Evolutionary conservation across 2,113 vertebrate genomes (phyloP), one percentile per base, ranked within the genome.

Genomic region (Hyla sarda): DNA sequence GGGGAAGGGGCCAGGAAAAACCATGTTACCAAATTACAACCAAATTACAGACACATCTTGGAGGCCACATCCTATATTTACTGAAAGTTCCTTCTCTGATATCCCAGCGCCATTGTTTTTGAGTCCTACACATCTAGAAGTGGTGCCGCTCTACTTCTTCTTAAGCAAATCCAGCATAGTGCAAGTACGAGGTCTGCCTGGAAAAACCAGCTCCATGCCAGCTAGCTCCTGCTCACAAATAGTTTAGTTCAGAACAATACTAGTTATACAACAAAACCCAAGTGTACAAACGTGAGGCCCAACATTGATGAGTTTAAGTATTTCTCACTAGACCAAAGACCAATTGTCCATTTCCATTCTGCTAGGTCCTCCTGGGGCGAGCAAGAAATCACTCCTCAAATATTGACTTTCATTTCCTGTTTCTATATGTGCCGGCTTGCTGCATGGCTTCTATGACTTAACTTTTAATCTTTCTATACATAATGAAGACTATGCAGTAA

Each of bases 381-480:
- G 45, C 37, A 41, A 34, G 19, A 45, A 45, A 45, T 73, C 23
- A n/a, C 37, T 45, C 10, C 45, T 73, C 28, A 41, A 41, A 72
- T 37, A 45, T 73, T 73, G 34, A 45, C 72, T 74, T 25, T 28
- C 1, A n/a, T 48, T 47, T 16, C 41, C 45, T 19, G 19, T 25
- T n/a, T 19, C 71, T 75, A 75, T 75, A 48, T 75, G 72, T 48
- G 5, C 8, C 19, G 54, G 7, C 52, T 56, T 25, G 19, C 7
- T 58, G 50, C 13, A 14, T 60, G 41, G 23, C 56, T 60, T 80
- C 75, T 34, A 19, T 54, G 28, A 32, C 47, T 76, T 76, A 76
- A 77, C 48, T 77, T 77, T 54, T 45, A 41, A 60, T 60, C 77
- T 41, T 80, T 54, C 32, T 62, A 62, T 80, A 45, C 32, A 37